Base-by-base conservation (phyloP, 2,797 vertebrate genomes). In the Carcharodon carcharias region DNA sequence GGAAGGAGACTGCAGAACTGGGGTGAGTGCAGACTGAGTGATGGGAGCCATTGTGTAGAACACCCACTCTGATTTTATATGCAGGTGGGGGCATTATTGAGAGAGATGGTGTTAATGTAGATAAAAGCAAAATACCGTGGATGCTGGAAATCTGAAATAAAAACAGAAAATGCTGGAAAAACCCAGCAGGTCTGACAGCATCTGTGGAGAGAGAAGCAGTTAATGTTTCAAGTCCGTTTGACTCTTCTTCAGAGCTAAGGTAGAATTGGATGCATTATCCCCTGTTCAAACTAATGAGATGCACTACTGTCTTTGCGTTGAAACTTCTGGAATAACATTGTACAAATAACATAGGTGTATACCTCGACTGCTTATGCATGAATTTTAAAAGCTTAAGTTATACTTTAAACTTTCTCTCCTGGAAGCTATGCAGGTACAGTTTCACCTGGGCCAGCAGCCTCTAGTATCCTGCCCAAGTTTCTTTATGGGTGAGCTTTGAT, bases 1-100 rank as follows among this genome's bases (percentile, higher is more conserved):
- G 98, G 98, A 94, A 97, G 99, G 94, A 97, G 98, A 96, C 98
- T 99, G 18, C 99, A 99, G 97, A 99, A 99, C 97, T 99, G 99
- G 99, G 99, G 99, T 98, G 95, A 97, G 97, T 97, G n/a, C 0
- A 93, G 61, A 45, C 21, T 23, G 63, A 67, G 63, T 93, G 61
- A 93, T 28, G 7, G 16, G n/a, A 67, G 7, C 11, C 63, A 77
- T 96, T 50, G 67, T 94, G 31, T 14, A 28, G 58, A 54, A 45
- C 54, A n/a, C 16, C 56, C 54, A n/a, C 77, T 35, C 63, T 50
- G 35, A 73, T 54, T 71, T 18, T n/a, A 45, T 54, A 31, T 35
- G 50, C 3, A 35, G 0, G 5, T 61, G 58, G 45, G 14, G 7
- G 71, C 1, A 21, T 69, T 65, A 96, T 73, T 28, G 3, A 28